Evolutionary conservation across 2,797 vertebrate genomes (phyloP).

Genomic region (Bradypodion ventrale): DNA sequence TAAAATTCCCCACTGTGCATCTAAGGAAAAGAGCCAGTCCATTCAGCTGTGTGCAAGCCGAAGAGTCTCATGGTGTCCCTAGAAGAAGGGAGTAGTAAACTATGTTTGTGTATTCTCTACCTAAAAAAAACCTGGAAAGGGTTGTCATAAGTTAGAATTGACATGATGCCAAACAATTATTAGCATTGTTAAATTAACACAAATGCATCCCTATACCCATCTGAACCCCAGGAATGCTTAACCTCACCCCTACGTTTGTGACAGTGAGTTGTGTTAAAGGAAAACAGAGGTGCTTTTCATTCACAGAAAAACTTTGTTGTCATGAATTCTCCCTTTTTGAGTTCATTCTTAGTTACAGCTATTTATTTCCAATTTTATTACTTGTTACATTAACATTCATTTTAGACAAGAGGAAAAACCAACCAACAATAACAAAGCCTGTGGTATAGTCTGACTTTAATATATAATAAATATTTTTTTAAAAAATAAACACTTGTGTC

Average conservation of each 20-base stretch:
- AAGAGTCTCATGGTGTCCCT: too few relatives aligned
- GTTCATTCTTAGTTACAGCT: slow-evolving; percentile 1
- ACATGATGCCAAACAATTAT: too few relatives aligned
- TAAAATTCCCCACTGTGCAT: too few relatives aligned
- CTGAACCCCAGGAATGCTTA: neutral
- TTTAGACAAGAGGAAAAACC: neutral
- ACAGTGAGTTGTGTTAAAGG: neutral
- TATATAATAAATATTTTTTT: too few relatives aligned
- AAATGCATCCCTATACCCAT: neutral
- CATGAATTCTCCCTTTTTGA: neutral
- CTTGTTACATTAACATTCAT: neutral
- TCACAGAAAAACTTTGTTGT: neutral
- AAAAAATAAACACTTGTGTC: neutral
- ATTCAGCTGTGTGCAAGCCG: too few relatives aligned
- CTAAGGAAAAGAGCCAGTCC: too few relatives aligned
- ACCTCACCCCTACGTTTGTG: neutral
- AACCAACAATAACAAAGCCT: neutral
- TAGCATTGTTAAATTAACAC: too few relatives aligned
- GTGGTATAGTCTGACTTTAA: too few relatives aligned
- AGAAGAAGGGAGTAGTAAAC: too few relatives aligned
- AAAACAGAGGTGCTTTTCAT: neutral
- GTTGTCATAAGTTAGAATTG: too few relatives aligned
- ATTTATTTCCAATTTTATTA: neutral
- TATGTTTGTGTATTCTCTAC: too few relatives aligned
- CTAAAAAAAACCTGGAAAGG: too few relatives aligned